Base-by-base conservation (phyloP, 2,888 invertebrate genomes). In the Ephialtes manifestator region DNA sequence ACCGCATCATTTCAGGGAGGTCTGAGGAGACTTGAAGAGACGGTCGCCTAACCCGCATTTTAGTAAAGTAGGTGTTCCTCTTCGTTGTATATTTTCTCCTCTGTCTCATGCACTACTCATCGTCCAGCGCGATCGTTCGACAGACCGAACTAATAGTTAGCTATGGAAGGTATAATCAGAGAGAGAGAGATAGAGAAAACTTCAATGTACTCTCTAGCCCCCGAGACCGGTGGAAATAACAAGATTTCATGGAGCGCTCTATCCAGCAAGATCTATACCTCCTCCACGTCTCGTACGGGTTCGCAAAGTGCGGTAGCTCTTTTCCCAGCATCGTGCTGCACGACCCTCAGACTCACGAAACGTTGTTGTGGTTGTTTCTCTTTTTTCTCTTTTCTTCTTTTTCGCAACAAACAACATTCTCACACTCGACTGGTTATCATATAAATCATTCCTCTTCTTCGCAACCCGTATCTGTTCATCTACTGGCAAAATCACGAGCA, bases 361-460 rank as follows among this genome's bases (percentile, higher is more conserved):
- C 13, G 72, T 55, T 65, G 63, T 20, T 79, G 48, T 46, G 53
- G 35, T 39, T 65, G 18, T 24, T 55, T 39, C n/a, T 46, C 18
- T 11, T 3, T n/a, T 13, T 3, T n/a, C 15, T 18, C 18, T 48
- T 18, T 39, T 2, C 8, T 43, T 20, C 15, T 5, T 58, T 58
- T 67, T 39, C 60, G 18, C 55, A 68, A 75, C 58, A 43, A 75
- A 70, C 48, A 80, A 43, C 24, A 82, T 85, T 84, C 84, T 85
- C 84, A 85, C 84, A 85, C 84, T 81, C 72, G 63, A 74, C 28
- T n/a, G 48, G 51, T 77, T 70, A 84, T 75, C 75, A 72, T 20
- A 77, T 55, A 28, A 81, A 77, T 76, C 46, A 48, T 71, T 60
- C 39, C 39, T 39, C 46, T 31, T 28, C 20, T 31, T 39, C 58